Evolutionary conservation across 1,140 invertebrate species (phyloP), one percentile per base, ranked within the genome.

Genomic region (Trypoxylus dichotomus): DNA sequence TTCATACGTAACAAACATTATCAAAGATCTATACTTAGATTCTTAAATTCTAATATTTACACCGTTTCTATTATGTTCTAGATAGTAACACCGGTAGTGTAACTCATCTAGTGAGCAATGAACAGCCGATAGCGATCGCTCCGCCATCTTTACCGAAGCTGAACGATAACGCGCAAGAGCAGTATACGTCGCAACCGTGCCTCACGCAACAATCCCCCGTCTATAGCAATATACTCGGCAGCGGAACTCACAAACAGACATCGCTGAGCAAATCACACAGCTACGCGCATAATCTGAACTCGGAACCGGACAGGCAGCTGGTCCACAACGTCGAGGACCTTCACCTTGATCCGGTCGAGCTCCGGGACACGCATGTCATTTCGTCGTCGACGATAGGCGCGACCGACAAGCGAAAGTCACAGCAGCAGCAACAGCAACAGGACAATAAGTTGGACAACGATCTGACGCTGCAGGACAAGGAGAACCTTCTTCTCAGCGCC

Each of bases 1-100:
- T n/a, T n/a, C n/a, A n/a, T n/a, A n/a, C n/a, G n/a, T n/a, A n/a
- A n/a, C n/a, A n/a, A n/a, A n/a, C n/a, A n/a, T n/a, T n/a, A n/a
- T n/a, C n/a, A n/a, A n/a, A n/a, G n/a, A 37, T 37, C 10, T 37
- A 37, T 37, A 5, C 10, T 37, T 37, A 37, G 32, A 7, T 37
- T 37, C 32, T 37, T 8, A 37, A 37, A 7, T 37, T 37, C 3
- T 37, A 37, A 37, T 37, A 8, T 7, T 2, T 37, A 37, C 10
- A 37, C 5, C 32, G 10, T 37, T 37, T 7, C 10, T 37, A 37
- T 8, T 75, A 24, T 54, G 43, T 75, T 87, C 81, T 89, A 90
- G 89, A 88, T 85, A 91, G 90, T 84, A 91, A 90, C 81, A 89
- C 90, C 76, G 91, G 90, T 85, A 91, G 90, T 83, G 87, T 91